phyloP scores from a whole-genome alignment of 2,113 vertebrate species.

The Lepus timidus region DNA sequence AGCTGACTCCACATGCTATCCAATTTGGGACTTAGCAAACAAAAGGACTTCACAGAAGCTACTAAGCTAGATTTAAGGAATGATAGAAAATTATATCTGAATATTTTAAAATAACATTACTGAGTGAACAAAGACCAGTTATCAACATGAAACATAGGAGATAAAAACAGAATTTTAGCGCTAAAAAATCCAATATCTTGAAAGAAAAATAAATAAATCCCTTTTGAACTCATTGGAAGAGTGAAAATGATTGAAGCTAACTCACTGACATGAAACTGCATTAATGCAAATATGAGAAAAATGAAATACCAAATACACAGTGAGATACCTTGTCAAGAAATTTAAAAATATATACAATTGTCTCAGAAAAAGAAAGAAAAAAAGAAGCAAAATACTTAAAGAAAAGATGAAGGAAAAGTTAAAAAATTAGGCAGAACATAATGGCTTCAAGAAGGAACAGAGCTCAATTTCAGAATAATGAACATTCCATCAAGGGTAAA shows the following conservation, averaged over 20 bases:
- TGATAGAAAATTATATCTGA: neutral
- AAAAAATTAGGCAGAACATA: neutral
- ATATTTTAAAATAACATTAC: neutral
- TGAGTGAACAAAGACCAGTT: neutral
- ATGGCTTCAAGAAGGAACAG: neutral
- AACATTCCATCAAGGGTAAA: neutral
- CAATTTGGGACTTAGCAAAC: neutral
- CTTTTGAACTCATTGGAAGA: neutral
- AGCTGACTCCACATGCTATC: neutral
- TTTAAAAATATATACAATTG: neutral
- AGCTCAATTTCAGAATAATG: neutral
- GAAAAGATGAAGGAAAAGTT: neutral
- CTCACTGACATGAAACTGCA: neutral
- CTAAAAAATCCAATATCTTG: neutral
- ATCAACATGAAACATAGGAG: neutral
- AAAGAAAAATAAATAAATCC: neutral
- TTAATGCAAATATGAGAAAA: neutral
- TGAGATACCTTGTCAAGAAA: neutral
- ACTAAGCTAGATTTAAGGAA: neutral
- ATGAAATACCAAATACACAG: neutral
- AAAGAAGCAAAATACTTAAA: neutral
- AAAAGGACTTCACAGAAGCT: neutral
- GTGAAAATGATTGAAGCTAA: neutral
- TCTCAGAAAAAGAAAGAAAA: neutral
- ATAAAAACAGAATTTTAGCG: neutral